Evolutionary conservation across 2,888 invertebrate species (phyloP).

Genomic region (Pheosia gnoma): DNA sequence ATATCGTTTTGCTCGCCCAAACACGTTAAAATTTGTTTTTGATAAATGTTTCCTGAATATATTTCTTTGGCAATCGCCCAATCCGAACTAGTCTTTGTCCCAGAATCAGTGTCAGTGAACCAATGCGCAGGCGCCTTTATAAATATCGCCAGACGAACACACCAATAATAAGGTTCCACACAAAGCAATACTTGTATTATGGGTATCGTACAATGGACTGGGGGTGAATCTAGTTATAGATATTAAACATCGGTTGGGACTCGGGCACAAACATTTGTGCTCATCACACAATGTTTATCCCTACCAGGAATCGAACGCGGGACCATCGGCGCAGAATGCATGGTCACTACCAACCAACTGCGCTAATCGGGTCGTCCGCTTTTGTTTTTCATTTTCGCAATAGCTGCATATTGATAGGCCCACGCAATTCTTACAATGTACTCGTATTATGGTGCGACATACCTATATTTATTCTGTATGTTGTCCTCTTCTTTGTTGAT

Average conservation of each 20-base stretch:
- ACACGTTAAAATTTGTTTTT: conserved; percentile 42
- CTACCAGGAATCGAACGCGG: no score
- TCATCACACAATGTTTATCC: no score
- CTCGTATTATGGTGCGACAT: background rate
- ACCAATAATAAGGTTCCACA: no score
- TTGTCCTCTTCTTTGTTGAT: background rate
- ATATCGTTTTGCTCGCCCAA: background rate
- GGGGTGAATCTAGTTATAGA: no score
- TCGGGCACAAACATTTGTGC: no score
- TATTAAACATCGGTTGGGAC: no score
- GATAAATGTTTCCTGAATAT: conserved; percentile 54
- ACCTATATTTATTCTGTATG: background rate
- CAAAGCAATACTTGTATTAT: no score
- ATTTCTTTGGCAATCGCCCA: conserved; percentile 65
- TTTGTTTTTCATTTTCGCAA: conserved; percentile 27
- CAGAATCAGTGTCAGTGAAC: conserved; percentile 71
- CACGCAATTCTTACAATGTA: conserved; percentile 6
- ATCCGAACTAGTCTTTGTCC: conserved; percentile 61
- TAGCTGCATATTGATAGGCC: conserved; percentile 1
- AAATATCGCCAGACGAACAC: no score
- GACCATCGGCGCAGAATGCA: no score
- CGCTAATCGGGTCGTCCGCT: conserved; percentile 9
- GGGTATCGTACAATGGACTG: no score
- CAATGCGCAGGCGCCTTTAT: conserved; percentile 36
- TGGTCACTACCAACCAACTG: no score